Conservation (phyloP, 2,113 vertebrate genomes). For the Carassius auratus region DNA sequence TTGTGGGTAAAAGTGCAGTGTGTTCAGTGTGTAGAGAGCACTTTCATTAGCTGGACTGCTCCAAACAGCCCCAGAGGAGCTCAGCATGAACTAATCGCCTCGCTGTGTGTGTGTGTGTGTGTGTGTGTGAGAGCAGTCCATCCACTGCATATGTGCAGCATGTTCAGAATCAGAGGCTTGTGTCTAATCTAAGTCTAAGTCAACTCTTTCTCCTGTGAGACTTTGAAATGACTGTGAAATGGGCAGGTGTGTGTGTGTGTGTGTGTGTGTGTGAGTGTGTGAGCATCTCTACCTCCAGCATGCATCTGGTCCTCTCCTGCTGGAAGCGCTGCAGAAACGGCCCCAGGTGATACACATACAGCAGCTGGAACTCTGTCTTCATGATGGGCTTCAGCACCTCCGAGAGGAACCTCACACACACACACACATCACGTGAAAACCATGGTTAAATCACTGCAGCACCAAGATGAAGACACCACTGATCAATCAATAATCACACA, state of each 20-base stretch:
- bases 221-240: not conserved
- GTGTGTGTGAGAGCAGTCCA: not conserved
- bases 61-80: not conserved
- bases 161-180: not conserved
- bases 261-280: too few species aligned
- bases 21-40: not conserved
- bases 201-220: not conserved
- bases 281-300: slow-evolving; percentile 87
- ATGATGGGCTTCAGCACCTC: slow-evolving; percentile 93
- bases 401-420: slow-evolving; percentile 84
- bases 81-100: not conserved
- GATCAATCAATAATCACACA: not conserved
- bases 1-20: slow-evolving; percentile 1
- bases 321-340: slow-evolving; percentile 97
- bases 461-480: not conserved
- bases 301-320: slow-evolving; percentile 96
- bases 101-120: not conserved
- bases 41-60: not conserved
- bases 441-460: not conserved
- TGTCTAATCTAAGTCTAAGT: not conserved
- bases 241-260: not conserved
- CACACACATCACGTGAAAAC: not conserved
- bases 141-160: not conserved
- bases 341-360: slow-evolving; percentile 97
- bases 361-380: slow-evolving; percentile 95